Percentiles rank a stretch among this genome's conserved stretches.
Evolutionary conservation across 2,888 invertebrate species (phyloP).

Genomic region (Diarsia dahlii): DNA sequence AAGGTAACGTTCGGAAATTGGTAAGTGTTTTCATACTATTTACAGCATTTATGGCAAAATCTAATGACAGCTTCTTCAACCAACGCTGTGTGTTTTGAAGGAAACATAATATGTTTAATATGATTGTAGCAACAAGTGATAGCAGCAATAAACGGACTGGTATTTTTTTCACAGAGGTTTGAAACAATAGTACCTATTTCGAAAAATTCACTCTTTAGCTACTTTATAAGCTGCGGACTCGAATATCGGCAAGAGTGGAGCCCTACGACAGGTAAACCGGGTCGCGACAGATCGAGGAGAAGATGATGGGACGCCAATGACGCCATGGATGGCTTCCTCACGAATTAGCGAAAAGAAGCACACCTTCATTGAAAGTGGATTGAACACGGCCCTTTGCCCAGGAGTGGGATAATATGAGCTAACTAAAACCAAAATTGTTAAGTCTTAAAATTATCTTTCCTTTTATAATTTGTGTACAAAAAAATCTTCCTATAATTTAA

Average conservation of each 20-base stretch:
- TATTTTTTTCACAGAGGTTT: not conserved
- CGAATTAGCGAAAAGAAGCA: not conserved
- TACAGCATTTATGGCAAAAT: no score
- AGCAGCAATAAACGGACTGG: not conserved
- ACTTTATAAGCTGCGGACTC: not conserved
- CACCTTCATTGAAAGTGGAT: not conserved
- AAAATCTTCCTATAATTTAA: conserved; percentile 14
- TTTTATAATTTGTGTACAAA: no score
- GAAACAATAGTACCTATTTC: not conserved
- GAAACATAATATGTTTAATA: no score
- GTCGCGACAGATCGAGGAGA: not conserved
- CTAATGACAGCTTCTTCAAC: no score
- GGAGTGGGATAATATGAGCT: no score
- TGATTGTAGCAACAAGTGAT: not conserved
- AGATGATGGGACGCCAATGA: no score
- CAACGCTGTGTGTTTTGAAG: no score
- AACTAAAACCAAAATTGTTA: no score
- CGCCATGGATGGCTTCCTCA: not conserved
- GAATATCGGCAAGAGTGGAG: no score
- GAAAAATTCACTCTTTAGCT: not conserved
- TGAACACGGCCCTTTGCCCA: not conserved
- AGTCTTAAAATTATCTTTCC: no score
- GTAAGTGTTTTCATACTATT: no score
- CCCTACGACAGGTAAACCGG: not conserved
- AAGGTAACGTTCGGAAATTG: no score